Evolutionary conservation across 2,888 invertebrate genomes (phyloP).

Genomic region (Cyrtodaria siliqua): DNA sequence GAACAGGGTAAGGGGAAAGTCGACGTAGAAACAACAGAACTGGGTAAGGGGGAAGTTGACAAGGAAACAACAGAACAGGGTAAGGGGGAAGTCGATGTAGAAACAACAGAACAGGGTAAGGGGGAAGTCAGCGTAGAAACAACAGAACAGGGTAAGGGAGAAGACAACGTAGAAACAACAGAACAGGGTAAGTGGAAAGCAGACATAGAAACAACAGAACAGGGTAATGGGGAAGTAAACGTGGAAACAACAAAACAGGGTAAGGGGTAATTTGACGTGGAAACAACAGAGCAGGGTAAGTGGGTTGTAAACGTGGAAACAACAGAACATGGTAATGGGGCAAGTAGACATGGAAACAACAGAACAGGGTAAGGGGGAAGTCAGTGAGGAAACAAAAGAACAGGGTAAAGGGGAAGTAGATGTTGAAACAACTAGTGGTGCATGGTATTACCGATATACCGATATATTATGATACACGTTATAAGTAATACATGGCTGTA

Average conservation of each 20-base stretch:
- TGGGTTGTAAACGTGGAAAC: too few species aligned
- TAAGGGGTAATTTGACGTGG: too few species aligned
- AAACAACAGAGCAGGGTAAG: too few species aligned
- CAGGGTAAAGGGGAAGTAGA: slow-evolving; percentile 46
- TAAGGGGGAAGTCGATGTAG: background rate
- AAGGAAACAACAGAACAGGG: background rate
- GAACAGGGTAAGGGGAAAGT: too few species aligned
- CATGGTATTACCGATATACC: too few species aligned
- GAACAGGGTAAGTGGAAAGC: too few species aligned
- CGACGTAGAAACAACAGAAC: too few species aligned
- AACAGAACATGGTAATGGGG: too few species aligned
- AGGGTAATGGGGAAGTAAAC: background rate
- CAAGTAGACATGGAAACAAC: slow-evolving; percentile 16
- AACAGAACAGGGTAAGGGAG: slow-evolving; percentile 34
- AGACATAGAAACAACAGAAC: background rate
- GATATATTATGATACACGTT: too few species aligned
- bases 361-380: slow-evolving; percentile 14
- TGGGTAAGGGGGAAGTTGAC: background rate
- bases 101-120: too few species aligned
- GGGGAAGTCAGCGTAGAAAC: background rate
- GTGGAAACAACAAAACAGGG: background rate
- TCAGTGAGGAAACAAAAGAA: background rate
- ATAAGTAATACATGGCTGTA: too few species aligned
- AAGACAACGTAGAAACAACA: slow-evolving; percentile 6
- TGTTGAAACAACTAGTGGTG: slow-evolving; percentile 40